Conservation (phyloP, 2,888 invertebrate genomes). For the Rhopalosiphum nymphaeae region DNA sequence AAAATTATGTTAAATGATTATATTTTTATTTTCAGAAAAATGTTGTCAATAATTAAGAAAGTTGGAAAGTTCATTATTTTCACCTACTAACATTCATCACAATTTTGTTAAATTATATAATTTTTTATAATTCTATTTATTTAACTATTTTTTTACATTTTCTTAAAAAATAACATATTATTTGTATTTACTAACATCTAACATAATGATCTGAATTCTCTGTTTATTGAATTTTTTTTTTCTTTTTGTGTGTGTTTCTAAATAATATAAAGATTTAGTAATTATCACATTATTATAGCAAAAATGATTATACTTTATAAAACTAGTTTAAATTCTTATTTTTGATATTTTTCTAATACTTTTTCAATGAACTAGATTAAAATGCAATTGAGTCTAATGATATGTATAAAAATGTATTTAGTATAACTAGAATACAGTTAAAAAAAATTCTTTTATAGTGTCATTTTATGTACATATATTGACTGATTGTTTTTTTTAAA, state of each 20-base stretch:
- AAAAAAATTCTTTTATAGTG: not conserved
- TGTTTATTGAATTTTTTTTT: not conserved
- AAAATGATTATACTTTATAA: not conserved
- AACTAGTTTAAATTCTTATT: not conserved
- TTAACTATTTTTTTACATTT: conserved; percentile 13
- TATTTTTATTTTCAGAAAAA: conserved; percentile 44
- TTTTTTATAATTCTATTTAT: not conserved
- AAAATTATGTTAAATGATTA: not conserved
- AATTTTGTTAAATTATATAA: conserved; percentile 33
- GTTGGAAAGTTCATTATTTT: not conserved
- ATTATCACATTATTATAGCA: not conserved
- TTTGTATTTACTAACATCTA: not conserved
- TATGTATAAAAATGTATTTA: not conserved
- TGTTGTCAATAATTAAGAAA: not conserved
- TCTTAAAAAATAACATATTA: not conserved
- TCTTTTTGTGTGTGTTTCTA: not conserved
- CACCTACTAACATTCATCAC: conserved; percentile 18
- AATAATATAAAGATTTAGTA: not conserved
- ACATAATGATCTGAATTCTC: not conserved
- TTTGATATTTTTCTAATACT: not conserved
- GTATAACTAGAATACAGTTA: not conserved
- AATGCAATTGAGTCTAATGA: not conserved
- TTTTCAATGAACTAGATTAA: not conserved
- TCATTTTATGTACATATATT: not conserved
- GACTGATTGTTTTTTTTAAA: not conserved